Evolutionary conservation across 2,888 invertebrate genomes (phyloP).

Genomic region (Chouioia cunea): DNA sequence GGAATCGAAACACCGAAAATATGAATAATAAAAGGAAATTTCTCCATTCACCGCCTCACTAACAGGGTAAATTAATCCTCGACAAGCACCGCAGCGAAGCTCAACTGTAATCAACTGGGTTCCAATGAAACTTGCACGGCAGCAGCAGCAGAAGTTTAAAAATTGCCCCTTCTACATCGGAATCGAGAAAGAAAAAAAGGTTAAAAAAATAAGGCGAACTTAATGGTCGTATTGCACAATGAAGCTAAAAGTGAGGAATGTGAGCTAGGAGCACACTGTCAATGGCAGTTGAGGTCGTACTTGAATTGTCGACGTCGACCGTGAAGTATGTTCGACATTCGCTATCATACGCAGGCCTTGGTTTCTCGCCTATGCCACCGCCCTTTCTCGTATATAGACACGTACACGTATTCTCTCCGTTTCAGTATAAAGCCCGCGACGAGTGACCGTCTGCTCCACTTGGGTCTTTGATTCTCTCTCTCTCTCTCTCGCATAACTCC

Average conservation of each 20-base stretch:
- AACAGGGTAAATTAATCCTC: too few relatives aligned
- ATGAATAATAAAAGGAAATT: too few relatives aligned
- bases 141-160: too few relatives aligned
- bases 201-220: not conserved
- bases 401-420: not conserved
- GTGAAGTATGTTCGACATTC: conserved; percentile 53
- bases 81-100: too few relatives aligned
- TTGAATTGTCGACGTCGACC: conserved; percentile 60
- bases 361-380: not conserved
- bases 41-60: too few relatives aligned
- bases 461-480: too few relatives aligned
- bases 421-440: not conserved
- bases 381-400: too few relatives aligned
- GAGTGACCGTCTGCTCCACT: not conserved
- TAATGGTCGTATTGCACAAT: conserved; percentile 44
- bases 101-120: too few relatives aligned
- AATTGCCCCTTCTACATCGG: too few relatives aligned
- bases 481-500: conserved; percentile 32
- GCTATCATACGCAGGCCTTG: conserved; percentile 56
- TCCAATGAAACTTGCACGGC: too few relatives aligned
- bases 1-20: too few relatives aligned
- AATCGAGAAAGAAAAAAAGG: too few relatives aligned
- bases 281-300: conserved; percentile 55
- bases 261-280: conserved; percentile 49
- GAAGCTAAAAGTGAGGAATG: conserved; percentile 5